Evolutionary conservation across 2,888 invertebrate genomes (phyloP), one percentile per base, ranked within the genome.

Genomic region (Eupithecia dodoneata): DNA sequence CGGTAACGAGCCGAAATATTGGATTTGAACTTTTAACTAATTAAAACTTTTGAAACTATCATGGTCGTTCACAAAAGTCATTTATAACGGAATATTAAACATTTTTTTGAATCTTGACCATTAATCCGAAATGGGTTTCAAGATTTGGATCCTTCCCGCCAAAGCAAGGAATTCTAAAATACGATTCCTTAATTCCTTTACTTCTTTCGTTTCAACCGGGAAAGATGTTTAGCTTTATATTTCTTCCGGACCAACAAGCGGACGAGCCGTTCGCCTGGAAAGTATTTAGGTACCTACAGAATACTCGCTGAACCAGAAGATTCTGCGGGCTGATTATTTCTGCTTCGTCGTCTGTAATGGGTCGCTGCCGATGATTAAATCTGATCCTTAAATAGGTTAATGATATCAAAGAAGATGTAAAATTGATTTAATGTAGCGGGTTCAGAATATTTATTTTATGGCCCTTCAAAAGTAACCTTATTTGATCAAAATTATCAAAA

Each of bases 261-360:
- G 80, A 79, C 74, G 75, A 72, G 83, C 83, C 75, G 69, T 30
- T 81, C 84, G 85, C 81, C 81, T 83, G 85, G 85, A 89, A 87
- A 83, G 85, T 85, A 85, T 87, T 85, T 77, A 70, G 18, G 41
- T 66, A 42, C 41, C 30, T 69, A 81, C 79, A 82, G 81, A 84
- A 84, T 85, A 86, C 83, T 84, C 86, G 78, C 73, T 83, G 83
- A 82, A 83, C 82, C 77, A 81, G 77, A 85, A 84, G 79, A 83
- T 82, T 77, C 72, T 81, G 79, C 78, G 80, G 80, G 83, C 80
- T 78, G 79, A 82, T 83, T 78, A 81, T 76, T 81, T 80, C 77
- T 83, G 77, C 78, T 82, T 81, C 75, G 45, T 75, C 81, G 82
- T 74, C 76, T 80, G 78, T 82, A 67, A 75, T 66, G 76, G 73